A percentile compares a stretch with the other conserved stretches of the same genome.
Conservation (phyloP, 2,888 invertebrate genomes). For the Andrena minutula region DNA sequence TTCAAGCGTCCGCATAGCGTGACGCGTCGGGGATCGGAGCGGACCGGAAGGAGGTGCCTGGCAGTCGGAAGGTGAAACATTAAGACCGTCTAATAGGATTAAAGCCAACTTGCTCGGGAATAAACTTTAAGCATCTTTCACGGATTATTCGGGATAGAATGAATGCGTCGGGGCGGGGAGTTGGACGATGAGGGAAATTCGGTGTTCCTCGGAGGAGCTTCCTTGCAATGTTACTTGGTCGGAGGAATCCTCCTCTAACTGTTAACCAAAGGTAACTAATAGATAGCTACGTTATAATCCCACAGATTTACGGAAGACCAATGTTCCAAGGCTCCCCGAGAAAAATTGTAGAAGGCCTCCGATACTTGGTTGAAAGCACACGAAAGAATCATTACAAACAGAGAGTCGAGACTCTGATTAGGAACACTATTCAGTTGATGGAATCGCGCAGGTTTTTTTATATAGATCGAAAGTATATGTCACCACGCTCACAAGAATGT, state of each 20-base stretch:
- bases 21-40: constrained; percentile 7
- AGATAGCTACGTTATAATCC: neutral
- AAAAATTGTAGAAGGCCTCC: too few species aligned
- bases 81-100: constrained; percentile 45
- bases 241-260: neutral
- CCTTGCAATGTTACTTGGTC: neutral
- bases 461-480: too few species aligned
- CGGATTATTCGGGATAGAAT: constrained; percentile 27
- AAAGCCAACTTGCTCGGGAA: constrained; percentile 19
- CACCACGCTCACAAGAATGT: too few species aligned
- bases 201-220: neutral
- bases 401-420: too few species aligned
- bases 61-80: constrained; percentile 37
- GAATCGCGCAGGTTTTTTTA: too few species aligned
- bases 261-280: neutral
- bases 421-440: too few species aligned
- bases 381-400: too few species aligned
- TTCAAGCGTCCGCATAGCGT: neutral
- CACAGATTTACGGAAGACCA: neutral
- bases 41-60: constrained; percentile 22
- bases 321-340: too few species aligned
- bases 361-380: too few species aligned
- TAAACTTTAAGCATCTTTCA: constrained; percentile 44
- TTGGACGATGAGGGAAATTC: neutral
- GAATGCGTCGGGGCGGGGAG: constrained; percentile 20